Evolutionary conservation across 1,140 invertebrate species (phyloP), one percentile per base, ranked within the genome.

Genomic region (Nylanderia fulva): DNA sequence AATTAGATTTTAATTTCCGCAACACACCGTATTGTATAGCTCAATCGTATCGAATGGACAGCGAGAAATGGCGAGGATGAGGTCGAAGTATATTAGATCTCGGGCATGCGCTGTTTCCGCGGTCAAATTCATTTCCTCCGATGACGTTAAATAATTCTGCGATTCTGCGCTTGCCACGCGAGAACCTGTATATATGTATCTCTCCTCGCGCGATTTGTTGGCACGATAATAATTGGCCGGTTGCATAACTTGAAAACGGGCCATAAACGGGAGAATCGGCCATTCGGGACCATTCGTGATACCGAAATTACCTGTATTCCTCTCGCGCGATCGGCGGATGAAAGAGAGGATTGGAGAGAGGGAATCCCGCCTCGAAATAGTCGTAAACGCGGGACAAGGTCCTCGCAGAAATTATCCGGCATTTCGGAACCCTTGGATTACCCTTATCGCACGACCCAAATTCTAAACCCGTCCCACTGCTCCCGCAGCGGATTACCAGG

Each of bases 341-440:
- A n/a, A n/a, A n/a, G 79, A 60, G 63, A 24, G 21, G 60, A 15
- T 0, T 7, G 52, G n/a, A 18, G 29, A 6, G 29, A 18, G 18
- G 13, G 36, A n/a, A 36, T 21, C 4, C 33, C 18, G 61, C 15
- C 52, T 29, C 72, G 48, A 76, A 82, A 71, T 52, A 60, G 63
- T 52, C 29, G 52, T 71, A 54, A 56, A 21, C 74, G 74, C 74
- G 82, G 85, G 85, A 86, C 87, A 84, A 79, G 88, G 77, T 89
- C 79, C 85, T 85, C 83, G 56, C 18, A 89, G 88, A 89, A 90
- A 90, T 90, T 90, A 90, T 89, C 88, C 75, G 85, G 68, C 80
- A 75, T 86, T 87, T 85, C 86, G 86, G 75, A 84, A 86, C 77
- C 84, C 90, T 85, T 87, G 89, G 85, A 91, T 90, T 88, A 91